Evolutionary conservation across 2,113 vertebrate genomes (phyloP), one percentile per base, ranked within the genome.

Genomic region (Grammomys dolichurus): DNA sequence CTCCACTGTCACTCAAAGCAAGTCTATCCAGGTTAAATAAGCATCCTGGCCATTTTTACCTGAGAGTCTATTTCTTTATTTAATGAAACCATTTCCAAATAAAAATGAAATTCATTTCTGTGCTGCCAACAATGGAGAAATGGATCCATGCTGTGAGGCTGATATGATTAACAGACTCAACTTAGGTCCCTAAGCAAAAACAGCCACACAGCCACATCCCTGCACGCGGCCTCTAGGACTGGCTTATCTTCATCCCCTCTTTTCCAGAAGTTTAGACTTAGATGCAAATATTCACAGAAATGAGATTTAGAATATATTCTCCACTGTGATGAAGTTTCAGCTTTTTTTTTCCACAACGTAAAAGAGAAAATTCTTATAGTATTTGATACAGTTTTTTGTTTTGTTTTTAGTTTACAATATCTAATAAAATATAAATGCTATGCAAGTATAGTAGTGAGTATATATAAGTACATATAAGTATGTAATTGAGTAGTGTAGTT

Each of bases 51-150:
- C 16, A 87, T 80, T 95, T 95, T 85, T 28, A 93, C 40, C 46
- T 72, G 33, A 51, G 26, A 65, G 56, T 92, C 97, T 93, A 85
- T 81, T 94, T 97, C 65, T 60, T 91, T 77, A 90, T 36, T 90
- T 76, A 90, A 87, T 72, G 58, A 95, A 63, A 54, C 7, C 58
- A 89, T 86, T 95, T 95, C 56, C 58, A 95, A 96, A 76, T 19
- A 95, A 92, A 95, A 96, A 63, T 87, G 72, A 69, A 81, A 93
- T 81, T 90, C 58, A 82, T 88, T 92, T 31, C 90, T 22, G 48
- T 90, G n/a, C 85, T 87, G 76, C 63, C 84, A 67, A 90, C 96
- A 90, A 89, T 82, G 22, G 60, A 93, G 93, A 70, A 69, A 72
- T 73, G 14, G 31, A 90, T 65, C 26, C 58, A 77, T 48, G 58